Base-by-base conservation (phyloP, 2,113 vertebrate species). In the Saccopteryx leptura region DNA sequence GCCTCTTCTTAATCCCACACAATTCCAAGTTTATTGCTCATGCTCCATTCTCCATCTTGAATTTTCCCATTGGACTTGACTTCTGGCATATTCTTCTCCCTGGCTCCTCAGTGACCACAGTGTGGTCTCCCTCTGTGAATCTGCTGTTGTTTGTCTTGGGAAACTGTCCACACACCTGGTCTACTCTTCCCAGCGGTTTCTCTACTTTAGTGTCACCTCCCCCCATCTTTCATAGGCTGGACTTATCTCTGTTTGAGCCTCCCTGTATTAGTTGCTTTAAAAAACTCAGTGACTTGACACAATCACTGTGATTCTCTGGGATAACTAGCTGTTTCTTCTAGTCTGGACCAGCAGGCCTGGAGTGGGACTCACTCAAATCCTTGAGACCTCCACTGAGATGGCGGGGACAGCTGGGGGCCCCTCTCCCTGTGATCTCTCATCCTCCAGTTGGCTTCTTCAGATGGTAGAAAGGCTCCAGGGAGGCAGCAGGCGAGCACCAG, bases 31-130 rank as follows among this genome's bases (percentile, higher is more conserved):
- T 33, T 21, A 61, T 56, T 19, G 33, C 31, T 65, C 24, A 33
- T 60, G 31, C 23, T 84, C 68, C 52, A 50, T 4, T 54, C 54
- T 93, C 24, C 7, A 54, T 72, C 65, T 58, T 88, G 58, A 68
- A 1, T 17, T 92, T 96, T 75, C 61, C 68, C 85, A 7, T 4
- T 61, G 28, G 60, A 52, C 18, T 83, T 89, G n/a, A 87, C 79
- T 85, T 88, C n/a, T 74, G 86, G 31, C 24, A 68, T 71, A 88
- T 89, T 75, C 83, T 87, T 69, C 88, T 61, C 74, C 28, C 58
- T 88, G 33, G 24, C 31, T 88, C 46, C 58, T 56, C 50, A 13
- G 4, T 48, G 52, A 48, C 9, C 33, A 13, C 9, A 7, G n/a
- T 19, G 15, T 63, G 56, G 52, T 54, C 33, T 88, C 39, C 18